phyloP scores from a whole-genome alignment of 2,797 vertebrate genomes.

The Falco columbarius region DNA sequence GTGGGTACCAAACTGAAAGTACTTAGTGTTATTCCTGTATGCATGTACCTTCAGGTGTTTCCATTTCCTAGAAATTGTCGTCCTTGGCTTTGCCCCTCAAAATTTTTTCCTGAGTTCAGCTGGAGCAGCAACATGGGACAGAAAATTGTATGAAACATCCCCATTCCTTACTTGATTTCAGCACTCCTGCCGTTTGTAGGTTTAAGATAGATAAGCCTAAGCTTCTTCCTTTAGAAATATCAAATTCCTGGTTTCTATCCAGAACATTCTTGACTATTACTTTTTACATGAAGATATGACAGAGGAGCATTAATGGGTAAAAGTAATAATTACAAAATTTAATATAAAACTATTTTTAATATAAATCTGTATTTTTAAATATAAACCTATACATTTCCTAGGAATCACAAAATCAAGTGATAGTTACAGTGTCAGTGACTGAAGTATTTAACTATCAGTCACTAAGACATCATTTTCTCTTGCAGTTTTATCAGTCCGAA shows the following conservation, averaged over 20 bases:
- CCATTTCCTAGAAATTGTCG: background rate
- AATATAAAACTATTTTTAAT: background rate
- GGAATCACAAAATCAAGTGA: background rate
- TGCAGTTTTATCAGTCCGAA: background rate
- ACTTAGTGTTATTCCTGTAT: background rate
- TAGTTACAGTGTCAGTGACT: background rate
- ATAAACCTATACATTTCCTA: background rate
- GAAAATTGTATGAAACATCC: background rate
- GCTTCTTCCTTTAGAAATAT: background rate
- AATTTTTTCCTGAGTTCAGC: background rate
- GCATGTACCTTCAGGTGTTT: background rate
- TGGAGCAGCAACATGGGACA: background rate
- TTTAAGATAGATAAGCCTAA: background rate
- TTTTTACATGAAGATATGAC: background rate
- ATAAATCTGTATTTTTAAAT: too few relatives aligned
- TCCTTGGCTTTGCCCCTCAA: background rate
- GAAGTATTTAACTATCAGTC: background rate
- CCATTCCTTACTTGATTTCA: background rate
- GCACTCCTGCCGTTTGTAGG: background rate
- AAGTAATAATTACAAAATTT: background rate
- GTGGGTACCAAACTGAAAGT: background rate
- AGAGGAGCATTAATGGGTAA: background rate
- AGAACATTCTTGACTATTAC: background rate
- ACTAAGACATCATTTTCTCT: background rate
- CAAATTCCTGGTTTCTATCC: background rate